Evolutionary conservation across 2,888 invertebrate species (phyloP).

Genomic region (Celastrina argiolus): DNA sequence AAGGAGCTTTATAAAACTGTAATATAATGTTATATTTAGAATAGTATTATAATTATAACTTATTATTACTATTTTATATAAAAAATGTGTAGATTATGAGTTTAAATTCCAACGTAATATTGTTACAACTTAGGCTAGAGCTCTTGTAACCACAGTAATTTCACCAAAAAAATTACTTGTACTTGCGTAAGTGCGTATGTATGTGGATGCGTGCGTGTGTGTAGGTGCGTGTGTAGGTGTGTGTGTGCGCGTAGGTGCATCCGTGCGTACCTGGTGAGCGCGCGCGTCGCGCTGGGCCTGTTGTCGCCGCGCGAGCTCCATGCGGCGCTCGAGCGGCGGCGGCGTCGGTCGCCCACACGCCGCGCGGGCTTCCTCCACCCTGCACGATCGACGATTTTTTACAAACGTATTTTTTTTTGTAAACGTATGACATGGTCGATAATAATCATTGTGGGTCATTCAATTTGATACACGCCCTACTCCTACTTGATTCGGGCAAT

Average conservation of each 20-base stretch:
- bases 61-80: too few relatives aligned
- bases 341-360: constrained; percentile 77
- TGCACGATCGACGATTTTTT: constrained; percentile 38
- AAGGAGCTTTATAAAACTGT: not conserved
- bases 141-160: too few relatives aligned
- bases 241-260: not conserved
- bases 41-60: too few relatives aligned
- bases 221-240: not conserved
- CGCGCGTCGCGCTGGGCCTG: constrained; percentile 87
- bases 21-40: not conserved
- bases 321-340: constrained; percentile 85
- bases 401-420: too few relatives aligned
- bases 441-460: too few relatives aligned
- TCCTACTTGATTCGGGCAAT: too few relatives aligned
- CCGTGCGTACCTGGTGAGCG: constrained; percentile 23
- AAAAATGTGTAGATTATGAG: too few relatives aligned
- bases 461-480: too few relatives aligned
- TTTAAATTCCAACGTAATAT: too few relatives aligned
- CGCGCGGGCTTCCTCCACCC: constrained; percentile 82
- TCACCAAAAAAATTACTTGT: too few relatives aligned
- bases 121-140: too few relatives aligned
- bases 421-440: too few relatives aligned
- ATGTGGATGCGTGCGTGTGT: not conserved
- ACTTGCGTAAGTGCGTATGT: not conserved
- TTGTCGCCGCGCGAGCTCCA: constrained; percentile 84